Base-by-base conservation (phyloP, 2,113 vertebrate genomes). In the Alaudala cheleensis region DNA sequence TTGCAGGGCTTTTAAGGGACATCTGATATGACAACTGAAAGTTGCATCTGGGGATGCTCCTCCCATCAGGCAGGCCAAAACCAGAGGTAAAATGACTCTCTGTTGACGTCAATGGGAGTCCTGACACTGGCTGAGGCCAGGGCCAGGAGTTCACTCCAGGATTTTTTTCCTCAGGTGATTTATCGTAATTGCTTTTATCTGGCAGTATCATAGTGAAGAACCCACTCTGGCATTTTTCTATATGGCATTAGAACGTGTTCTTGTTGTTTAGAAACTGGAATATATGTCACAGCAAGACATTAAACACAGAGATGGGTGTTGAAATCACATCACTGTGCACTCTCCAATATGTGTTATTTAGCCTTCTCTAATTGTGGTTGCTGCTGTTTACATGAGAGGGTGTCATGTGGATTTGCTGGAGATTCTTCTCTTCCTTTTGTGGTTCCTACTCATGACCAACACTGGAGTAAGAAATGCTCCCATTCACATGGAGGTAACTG, bases 71-170 rank as follows among this genome's bases (percentile, higher is more conserved):
- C 60, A 86, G 51, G 44, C 90, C 4, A 8, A 73, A 90, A 64
- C 0, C 51, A 61, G 78, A 70, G 70, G 58, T 72, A 58, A 88
- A 81, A 54, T 73, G 58, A 39, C 67, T 73, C 73, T n/a, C 39
- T 14, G 10, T 54, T 94, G 90, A 91, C 40, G 24, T 92, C 93
- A 95, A 57, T 92, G 92, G 79, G 85, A 95, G 56, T 57, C 18
- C 92, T 94, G 88, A 79, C 81, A 93, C 67, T 37, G 88, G 47
- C 81, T 80, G 58, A 91, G 60, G 51, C 20, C 33, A 58, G 42
- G 45, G 45, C 58, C 84, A 88, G 80, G 7, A 92, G n/a, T 33
- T 90, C 50, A 58, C 39, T 85, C 79, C 62, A 88, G 42, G 58
- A 69, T n/a, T 92, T 72, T 80, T 88, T 9, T 14, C 28, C 67